Base-by-base conservation (phyloP, 2,888 invertebrate species). In the Epistrophe eligans region DNA sequence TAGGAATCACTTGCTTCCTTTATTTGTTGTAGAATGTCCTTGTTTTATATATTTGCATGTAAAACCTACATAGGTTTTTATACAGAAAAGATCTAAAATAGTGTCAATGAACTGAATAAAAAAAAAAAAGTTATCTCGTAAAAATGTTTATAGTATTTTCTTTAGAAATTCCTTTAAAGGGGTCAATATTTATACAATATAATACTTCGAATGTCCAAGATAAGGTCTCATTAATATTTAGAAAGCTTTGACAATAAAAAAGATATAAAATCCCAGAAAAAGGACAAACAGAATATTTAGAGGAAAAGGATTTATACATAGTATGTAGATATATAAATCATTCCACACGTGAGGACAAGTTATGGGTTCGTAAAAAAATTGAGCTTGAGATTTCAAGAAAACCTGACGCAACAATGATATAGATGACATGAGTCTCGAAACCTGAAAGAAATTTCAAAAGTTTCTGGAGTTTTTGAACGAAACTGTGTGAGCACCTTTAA, bases 181-280 rank as follows among this genome's bases (percentile, higher is more conserved):
- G 57, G 55, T 32, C 55, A 55, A 24, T 50, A 45, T 45, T 48
- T 19, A 4, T 24, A 24, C 50, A 52, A 35, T 35, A 35, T n/a
- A 17, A 9, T 32, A 4, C 2, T 35, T 10, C 17, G 32, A 57
- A 57, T 57, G 57, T 57, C 57, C 57, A 57, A 2, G n/a, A 57
- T 35, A 32, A 32, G 32, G 28, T 32, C n/a, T 57, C 57, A 57
- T 35, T 17, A 57, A 57, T 32, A 32, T n/a, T n/a, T n/a, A 17
- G 1, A 57, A 35, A 32, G 57, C 7, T 57, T 57, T 32, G 10
- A 32, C 4, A 57, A 57, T 57, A 57, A 57, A 57, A 52, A 52
- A 4, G 32, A 57, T 32, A 55, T 57, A 57, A 57, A 57, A 57
- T n/a, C 10, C 57, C n/a, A 57, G 17, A 57, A n/a, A 3, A 0